Evolutionary conservation across 1,140 invertebrate species (phyloP).

Genomic region (Archivesica marissinica): DNA sequence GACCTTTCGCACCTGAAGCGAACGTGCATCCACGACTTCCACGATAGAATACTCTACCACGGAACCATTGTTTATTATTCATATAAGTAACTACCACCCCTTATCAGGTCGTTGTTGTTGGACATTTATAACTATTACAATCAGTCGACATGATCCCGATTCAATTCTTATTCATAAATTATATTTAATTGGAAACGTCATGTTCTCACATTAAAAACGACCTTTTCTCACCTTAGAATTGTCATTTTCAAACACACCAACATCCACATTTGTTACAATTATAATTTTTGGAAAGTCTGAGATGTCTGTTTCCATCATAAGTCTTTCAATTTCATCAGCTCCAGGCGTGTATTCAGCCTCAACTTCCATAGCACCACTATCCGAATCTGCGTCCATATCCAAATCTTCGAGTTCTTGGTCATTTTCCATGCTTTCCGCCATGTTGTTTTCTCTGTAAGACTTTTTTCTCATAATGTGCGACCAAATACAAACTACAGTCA

Average conservation of each 20-base stretch:
- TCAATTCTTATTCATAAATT: too few species aligned
- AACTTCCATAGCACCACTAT: slow-evolving; percentile 49
- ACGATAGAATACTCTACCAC: too few species aligned
- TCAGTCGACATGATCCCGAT: too few species aligned
- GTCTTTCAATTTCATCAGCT: slow-evolving; percentile 52
- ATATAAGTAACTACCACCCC: too few species aligned
- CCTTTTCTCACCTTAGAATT: slow-evolving; percentile 47
- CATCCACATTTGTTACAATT: slow-evolving; percentile 38
- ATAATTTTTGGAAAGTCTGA: slow-evolving; percentile 47
- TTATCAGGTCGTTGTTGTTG: too few species aligned
- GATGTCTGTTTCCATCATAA: slow-evolving; percentile 43
- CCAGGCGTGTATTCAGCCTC: slow-evolving; percentile 11
- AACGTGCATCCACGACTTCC: too few species aligned
- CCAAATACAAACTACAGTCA: neutral
- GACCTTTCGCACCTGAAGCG: too few species aligned
- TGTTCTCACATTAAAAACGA: neutral
- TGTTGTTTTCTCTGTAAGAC: slow-evolving; percentile 46
- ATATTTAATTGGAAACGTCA: too few species aligned
- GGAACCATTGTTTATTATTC: too few species aligned
- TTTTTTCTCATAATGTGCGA: slow-evolving; percentile 1
- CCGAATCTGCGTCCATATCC: slow-evolving; percentile 55
- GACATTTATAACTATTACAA: too few species aligned
- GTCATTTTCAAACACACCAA: slow-evolving; percentile 44
- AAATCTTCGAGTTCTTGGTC: slow-evolving; percentile 25
- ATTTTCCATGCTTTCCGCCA: slow-evolving; percentile 60